Base-by-base conservation (phyloP, 2,888 invertebrate genomes). In the Dasysyrphus albostriatus region DNA sequence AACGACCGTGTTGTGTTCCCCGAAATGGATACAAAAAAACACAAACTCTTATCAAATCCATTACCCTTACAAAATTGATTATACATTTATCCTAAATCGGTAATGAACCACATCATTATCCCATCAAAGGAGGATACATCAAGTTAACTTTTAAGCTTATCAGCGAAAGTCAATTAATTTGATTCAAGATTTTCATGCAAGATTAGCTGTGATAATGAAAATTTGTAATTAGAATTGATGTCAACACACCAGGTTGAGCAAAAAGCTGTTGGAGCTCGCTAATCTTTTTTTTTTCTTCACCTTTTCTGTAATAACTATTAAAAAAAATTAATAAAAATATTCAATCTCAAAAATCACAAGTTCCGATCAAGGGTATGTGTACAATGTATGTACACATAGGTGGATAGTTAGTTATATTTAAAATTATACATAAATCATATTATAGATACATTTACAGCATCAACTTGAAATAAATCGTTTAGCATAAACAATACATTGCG, bases 211-310 rank as follows among this genome's bases (percentile, higher is more conserved):
- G 16, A 49, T 67, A 77, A 85, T 85, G 44, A 58, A 78, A 78
- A 78, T 82, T 85, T 85, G 34, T 72, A 85, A 85, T 82, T 85
- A 63, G 10, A 85, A 81, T 74, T 58, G 37, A 44, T 74, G 77
- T 78, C 85, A 85, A 81, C 61, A 24, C 14, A 54, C 83, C 81
- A 82, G 70, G 74, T 79, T 63, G 37, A 83, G 39, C 79, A 32
- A 58, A 63, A 78, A 63, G 63, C 24, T n/a, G 37, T 39, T 19
- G 10, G 5, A 39, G 39, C 5, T 14, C 29, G 42, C 44, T 69
- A 51, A 67, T 67, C 70, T 44, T 58, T 12, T 72, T n/a, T 67
- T 75, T 72, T 24, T 32, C 14, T 65, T 56, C 7, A 14, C 19
- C 2, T 51, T 19, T 51, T 19, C 49, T 51, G n/a, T 54, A 79